Evolutionary conservation across 2,113 vertebrate genomes (phyloP), one percentile per base, ranked within the genome.

Genomic region (Sturnus vulgaris): DNA sequence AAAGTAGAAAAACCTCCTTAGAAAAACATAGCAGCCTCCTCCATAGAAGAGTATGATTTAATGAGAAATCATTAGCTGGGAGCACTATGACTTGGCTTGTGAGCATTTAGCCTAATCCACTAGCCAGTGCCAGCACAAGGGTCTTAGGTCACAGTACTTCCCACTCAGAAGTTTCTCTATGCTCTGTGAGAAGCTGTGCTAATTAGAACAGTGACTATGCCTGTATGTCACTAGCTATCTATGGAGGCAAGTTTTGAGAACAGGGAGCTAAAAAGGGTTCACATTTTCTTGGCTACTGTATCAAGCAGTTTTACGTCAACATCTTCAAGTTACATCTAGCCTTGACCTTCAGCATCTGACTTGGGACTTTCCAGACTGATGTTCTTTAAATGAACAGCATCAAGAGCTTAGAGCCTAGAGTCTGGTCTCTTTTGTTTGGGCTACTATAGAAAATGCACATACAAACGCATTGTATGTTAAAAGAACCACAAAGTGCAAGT

Each of bases 281-380:
- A 68, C 60, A 44, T 78, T 95, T 93, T 88, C 75, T 92, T 96
- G 90, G 94, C 95, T 94, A 31, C 68, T 2, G 0, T 86, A 81
- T 64, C 75, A 77, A 94, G 68, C 79, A 66, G 35, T 42, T 86
- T 84, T 95, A 78, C 11, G 11, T 93, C 91, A 96, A 90, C 47
- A 28, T 93, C 90, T 93, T 95, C 92, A 86, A 66, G 81, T 96
- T 96, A 96, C 82, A 92, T 66, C 75, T 69, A 83, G 79, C 64
- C 35, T 86, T 94, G 93, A 96, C 91, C 90, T 96, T 95, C 82
- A 70, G 20, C 37, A 16, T 69, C 82, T 90, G 59, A 33, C 66
- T 61, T 61, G 66, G 63, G 70, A 90, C 78, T 94, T 95, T 91
- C 81, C 71, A 52, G 57, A 35, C 46, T 24, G 50, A 65, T 55